These are phyloP conservation scores for Rhyacophila evoluta DNA, from an alignment of 2,888 invertebrate species.

Conservation along the genomic window DNA sequence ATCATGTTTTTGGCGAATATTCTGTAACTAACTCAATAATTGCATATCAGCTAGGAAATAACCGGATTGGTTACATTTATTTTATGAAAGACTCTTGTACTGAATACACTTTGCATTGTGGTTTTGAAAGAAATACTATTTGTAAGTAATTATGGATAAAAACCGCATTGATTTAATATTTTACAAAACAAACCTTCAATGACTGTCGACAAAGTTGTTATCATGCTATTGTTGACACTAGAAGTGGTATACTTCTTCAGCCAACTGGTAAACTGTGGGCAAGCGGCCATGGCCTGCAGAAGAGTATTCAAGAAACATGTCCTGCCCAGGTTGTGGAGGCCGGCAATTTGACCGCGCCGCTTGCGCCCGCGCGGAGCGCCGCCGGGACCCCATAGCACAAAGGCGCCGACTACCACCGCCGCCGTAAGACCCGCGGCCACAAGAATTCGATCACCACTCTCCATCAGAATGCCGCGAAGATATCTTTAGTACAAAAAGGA, in stretches of 20 bases:
- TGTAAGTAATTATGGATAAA: too few relatives aligned
- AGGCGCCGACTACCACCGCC: conserved; percentile 85
- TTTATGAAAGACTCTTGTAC: too few relatives aligned
- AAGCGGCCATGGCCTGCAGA: conserved; percentile 90
- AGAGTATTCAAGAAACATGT: conserved; percentile 95
- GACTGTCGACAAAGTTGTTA: conserved; percentile 79
- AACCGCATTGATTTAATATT: too few relatives aligned
- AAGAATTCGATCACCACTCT: conserved; percentile 80
- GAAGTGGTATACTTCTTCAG: conserved; percentile 71
- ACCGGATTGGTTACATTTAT: too few relatives aligned
- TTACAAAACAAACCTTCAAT: conserved; percentile 72
- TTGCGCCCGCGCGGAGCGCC: conserved; percentile 72
- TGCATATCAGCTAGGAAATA: too few relatives aligned
- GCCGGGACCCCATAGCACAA: conserved; percentile 85
- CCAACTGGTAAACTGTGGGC: conserved; percentile 88
- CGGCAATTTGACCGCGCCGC: conserved; percentile 81
- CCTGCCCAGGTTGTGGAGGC: conserved; percentile 90
- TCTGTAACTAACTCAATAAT: too few relatives aligned
- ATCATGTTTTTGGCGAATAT: too few relatives aligned
- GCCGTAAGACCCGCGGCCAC: conserved; percentile 85
- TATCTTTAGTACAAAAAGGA: neutral
- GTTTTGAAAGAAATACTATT: too few relatives aligned
- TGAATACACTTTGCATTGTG: too few relatives aligned
- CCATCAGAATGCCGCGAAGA: conserved; percentile 64
- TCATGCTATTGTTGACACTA: conserved; percentile 77